Base-by-base conservation (phyloP, 2,797 vertebrate genomes). In the Falco berigora region DNA sequence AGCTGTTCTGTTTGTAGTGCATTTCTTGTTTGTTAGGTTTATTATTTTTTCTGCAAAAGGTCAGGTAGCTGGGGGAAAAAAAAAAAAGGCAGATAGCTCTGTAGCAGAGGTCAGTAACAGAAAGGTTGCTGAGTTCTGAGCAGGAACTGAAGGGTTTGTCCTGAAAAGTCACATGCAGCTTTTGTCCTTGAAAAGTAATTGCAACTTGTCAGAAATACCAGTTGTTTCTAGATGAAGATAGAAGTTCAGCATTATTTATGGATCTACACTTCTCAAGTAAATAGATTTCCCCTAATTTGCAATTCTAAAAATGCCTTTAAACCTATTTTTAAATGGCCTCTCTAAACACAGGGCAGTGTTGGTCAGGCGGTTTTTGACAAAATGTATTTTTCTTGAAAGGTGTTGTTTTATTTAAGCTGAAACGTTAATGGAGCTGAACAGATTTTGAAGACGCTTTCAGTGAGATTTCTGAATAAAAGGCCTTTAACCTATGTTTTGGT, bases 111-210 rank as follows among this genome's bases (percentile, higher is more conserved):
- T 91, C 76, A 96, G 50, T 63, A 59, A 58, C 25, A 80, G 79
- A 92, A 94, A 90, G 63, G 68, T 85, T 90, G 16, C 52, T n/a
- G 66, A 76, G n/a, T 76, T 96, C 75, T 83, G 59, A 83, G 76
- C 21, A 89, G 63, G 36, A 78, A 69, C 56, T 73, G 55, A 78
- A 93, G 23, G 27, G 22, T 66, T 93, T 88, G 27, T 90, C 47
- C 82, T 84, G 38, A 88, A 84, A 50, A 95, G 59, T 86, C 87
- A 83, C 8, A 5, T 71, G 66, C 12, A 81, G 46, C 49, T 84
- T 94, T 91, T 93, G 79, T 90, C 94, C 86, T 93, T 94, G 84
- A 93, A 83, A 75, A 75, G 25, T 80, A 87, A 94, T 88, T 90
- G 50, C 40, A 79, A 86, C 64, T 77, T 94, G 88, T 90, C 81